Base-by-base conservation (phyloP, 2,113 vertebrate genomes). In the Setophaga coronata region DNA sequence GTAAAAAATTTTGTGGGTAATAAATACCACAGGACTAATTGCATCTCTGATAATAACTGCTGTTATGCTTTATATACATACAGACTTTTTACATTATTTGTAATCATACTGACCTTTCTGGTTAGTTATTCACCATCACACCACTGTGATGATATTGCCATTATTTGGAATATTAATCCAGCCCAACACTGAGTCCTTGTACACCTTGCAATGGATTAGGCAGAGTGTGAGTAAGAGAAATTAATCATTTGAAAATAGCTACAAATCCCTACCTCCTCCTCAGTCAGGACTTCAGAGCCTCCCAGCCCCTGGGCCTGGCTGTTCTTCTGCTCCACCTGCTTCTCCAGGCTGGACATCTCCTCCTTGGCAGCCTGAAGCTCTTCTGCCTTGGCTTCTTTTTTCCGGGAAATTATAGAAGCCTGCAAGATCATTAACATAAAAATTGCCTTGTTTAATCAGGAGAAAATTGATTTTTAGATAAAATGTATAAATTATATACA, bases 331-430 rank as follows among this genome's bases (percentile, higher is more conserved):
- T 96, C 97, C 93, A 99, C 96, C 92, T 99, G 98, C 90, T 71
- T 98, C 78, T 99, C 99, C 18, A 98, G 70, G 11, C 69, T 97
- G 5, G 97, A 90, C 95, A 99, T 92, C 96, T 99, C 99, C 84
- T 99, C 99, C 86, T 99, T 99, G 28, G 99, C 98, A 89, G 99
- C 98, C 97, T 99, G 99, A 33, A 99, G 98, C 95, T 99, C 99
- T 95, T 99, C 99, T 8, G 99, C 99, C 96, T 99, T 99, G 23
- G 98, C 98, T 97, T 99, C 99, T 97, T 99, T 99, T 89, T 98
- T 99, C 90, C 98, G 98, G 62, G 98, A 97, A 83, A 99, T 99
- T 72, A 99, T 99, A 82, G 99, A 99, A 57, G 99, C 99, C 99
- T 99, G 95, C 23, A 42, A 12, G 54, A 66, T 67, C 54, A 93